Base-by-base conservation (phyloP, 2,888 invertebrate species). In the Eupithecia dodoneata region DNA sequence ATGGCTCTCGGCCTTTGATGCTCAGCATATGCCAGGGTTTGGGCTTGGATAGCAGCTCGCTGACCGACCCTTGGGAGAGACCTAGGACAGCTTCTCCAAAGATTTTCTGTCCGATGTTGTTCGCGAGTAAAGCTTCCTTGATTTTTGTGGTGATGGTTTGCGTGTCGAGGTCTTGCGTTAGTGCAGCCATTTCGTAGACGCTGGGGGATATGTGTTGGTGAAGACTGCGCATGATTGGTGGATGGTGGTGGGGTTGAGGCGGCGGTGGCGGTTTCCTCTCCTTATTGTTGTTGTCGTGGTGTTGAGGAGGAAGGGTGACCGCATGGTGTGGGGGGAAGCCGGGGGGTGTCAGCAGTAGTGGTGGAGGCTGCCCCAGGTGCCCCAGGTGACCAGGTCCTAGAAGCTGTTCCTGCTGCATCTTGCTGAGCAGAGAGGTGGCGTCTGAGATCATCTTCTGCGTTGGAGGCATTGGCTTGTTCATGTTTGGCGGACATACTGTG, bases 1-100 rank as follows among this genome's bases (percentile, higher is more conserved):
- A 99, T 0, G 99, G 99, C 89, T 99, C 99, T 49, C 99, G 96
- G 0, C 99, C 99, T 91, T 99, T 99, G 90, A 99, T 99, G 89
- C 99, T 99, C 75, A 99, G 96, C 99, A 99, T 99, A 90, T 99
- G 99, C 99, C 99, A 99, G 0, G 99, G 99, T 88, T 99, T 99
- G 5, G 99, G 99, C 91, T 99, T 99, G 79, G 99, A 99, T 9
- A 99, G 96, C 80, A 99, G 95, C 92, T 99, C 99, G 87, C 99
- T 99, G 13, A 99, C 99, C 3, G 99, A 99, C 13, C 99, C 99
- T 93, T 99, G 99, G 0, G 99, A 99, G 47, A 99, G 95, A 0
- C 99, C 99, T 15, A 99, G 96, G 4, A 99, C 99, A 0, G 99
- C 99, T 94, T 99, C 99, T 12, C 99, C 99, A 88, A 99, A 99